Percentiles rank a stretch among this genome's conserved stretches.
phyloP scores from a whole-genome alignment of 2,113 vertebrate species.

The Antechinus stuartii region DNA sequence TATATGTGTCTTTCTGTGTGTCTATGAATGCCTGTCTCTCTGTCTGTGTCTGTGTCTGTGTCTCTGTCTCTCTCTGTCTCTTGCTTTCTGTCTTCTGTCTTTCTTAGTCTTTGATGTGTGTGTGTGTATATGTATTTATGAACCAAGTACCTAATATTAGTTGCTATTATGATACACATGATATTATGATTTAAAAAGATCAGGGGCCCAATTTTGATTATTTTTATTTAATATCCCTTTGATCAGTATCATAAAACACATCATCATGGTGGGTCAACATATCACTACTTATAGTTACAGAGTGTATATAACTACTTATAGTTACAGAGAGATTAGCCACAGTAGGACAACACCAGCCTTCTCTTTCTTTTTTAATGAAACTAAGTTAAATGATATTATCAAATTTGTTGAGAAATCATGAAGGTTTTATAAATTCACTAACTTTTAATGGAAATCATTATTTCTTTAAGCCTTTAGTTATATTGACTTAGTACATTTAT shows the following conservation, averaged over 20 bases:
- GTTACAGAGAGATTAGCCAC: no score
- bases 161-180: neutral
- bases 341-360: neutral
- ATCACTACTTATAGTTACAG: no score
- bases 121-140: neutral
- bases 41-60: no score
- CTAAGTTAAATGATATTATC: slow-evolving; percentile 27
- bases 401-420: slow-evolving; percentile 13
- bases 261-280: neutral
- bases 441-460: neutral
- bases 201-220: neutral
- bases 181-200: neutral
- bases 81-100: neutral
- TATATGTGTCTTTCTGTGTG: neutral
- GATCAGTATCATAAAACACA: slow-evolving; percentile 15
- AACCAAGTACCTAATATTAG: neutral
- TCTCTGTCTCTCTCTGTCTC: neutral
- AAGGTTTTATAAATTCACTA: slow-evolving; percentile 29
- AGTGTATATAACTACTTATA: no score
- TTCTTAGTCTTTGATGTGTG: neutral
- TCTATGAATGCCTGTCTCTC: neutral
- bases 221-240: slow-evolving; percentile 4
- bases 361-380: slow-evolving; percentile 23
- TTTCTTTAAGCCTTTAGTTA: neutral
- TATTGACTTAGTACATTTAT: slow-evolving; percentile 6